Base-by-base conservation (phyloP, 1,140 invertebrate species). In the Rhopalosiphum padi region DNA sequence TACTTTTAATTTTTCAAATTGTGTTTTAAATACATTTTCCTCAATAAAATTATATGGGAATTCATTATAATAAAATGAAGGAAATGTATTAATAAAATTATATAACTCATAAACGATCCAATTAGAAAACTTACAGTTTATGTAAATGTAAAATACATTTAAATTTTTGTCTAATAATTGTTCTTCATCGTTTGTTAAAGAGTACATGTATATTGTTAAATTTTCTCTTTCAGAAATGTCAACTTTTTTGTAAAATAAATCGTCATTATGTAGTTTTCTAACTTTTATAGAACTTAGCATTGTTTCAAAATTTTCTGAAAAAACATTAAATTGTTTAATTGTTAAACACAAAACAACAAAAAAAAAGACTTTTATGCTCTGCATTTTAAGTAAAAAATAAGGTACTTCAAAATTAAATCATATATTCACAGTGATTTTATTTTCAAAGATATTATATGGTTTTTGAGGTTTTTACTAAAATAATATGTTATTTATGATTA, bases 101-200 rank as follows among this genome's bases (percentile, higher is more conserved):
- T 51, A 88, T 23, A 88, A 35, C 2, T 88, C 51, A 23, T 51
- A 18, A 21, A 88, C 53, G 21, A n/a, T 88, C 87, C 87, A 88
- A 35, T 51, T 8, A 3, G 87, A 48, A 88, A 88, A 53, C 87
- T 51, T 88, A 88, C 87, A 88, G 46, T 18, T 88, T 88, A 88
- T n/a, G 35, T n/a, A 48, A 21, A 30, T 51, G 51, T 88, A 88
- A 53, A 88, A 51, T 46, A 15, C 3, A 46, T 83, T 35, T 46
- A 41, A 23, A 22, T 41, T 30, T 41, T 23, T 41, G 83, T 23
- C 22, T 85, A 22, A 55, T 25, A 9, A 23, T 43, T 85, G 22
- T 43, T 85, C 3, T 43, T 9, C 5, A 3, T 1, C 6, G 8
- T 11, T 23, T 23, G 8, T 22, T 23, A 21, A 21, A 82, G 23